phyloP scores from a whole-genome alignment of 2,888 invertebrate genomes.

The Bruchidius siliquastri region DNA sequence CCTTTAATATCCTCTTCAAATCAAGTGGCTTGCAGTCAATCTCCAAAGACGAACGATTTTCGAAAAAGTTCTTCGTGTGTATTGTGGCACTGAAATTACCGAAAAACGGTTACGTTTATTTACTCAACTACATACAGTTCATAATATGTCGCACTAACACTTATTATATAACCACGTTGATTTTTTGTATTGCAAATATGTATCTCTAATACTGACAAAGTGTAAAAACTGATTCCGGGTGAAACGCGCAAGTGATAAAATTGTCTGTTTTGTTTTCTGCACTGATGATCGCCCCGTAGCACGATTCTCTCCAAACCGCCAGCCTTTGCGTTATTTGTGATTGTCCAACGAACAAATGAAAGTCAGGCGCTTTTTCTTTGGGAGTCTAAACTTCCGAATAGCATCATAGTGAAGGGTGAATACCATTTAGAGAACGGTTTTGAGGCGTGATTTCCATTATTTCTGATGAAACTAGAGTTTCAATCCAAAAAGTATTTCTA shows the following conservation, averaged over 20 bases:
- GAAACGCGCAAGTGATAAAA: neutral
- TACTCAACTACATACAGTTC: neutral
- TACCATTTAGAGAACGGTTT: too few species aligned
- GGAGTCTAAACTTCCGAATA: neutral
- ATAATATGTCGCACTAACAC: slow-evolving; percentile 42
- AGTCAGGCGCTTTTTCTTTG: neutral
- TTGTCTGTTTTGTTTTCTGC: neutral
- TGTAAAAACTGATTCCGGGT: neutral
- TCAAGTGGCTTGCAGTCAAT: neutral
- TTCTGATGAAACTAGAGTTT: too few species aligned
- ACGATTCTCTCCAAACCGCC: neutral
- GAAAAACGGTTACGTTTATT: neutral
- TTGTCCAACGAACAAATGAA: neutral
- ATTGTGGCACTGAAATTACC: neutral
- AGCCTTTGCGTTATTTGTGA: neutral
- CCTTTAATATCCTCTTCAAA: too few species aligned
- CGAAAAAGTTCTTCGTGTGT: neutral
- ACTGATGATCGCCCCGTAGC: neutral
- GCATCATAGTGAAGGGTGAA: too few species aligned
- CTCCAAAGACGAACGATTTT: neutral
- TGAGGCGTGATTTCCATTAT: too few species aligned
- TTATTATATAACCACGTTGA: slow-evolving; percentile 36
- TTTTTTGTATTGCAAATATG: slow-evolving; percentile 10
- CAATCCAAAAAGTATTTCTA: too few species aligned
- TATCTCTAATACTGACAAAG: neutral